Evolutionary conservation across 2,113 vertebrate species (phyloP).

Genomic region (Epinephelus lanceolatus): DNA sequence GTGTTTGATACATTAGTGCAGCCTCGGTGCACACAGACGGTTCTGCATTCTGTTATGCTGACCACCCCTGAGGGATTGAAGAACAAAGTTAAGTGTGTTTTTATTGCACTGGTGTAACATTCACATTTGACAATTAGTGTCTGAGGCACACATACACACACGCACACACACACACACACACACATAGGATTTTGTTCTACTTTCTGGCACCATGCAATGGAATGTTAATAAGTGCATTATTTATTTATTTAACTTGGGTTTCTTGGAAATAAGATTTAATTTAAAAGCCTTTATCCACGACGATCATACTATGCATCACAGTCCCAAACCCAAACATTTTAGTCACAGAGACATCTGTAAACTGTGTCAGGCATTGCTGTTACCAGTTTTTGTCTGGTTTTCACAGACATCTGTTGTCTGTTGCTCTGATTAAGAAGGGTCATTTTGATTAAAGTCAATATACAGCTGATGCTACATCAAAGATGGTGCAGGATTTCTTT

Average conservation of each 20-base stretch:
- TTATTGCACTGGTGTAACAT: slow-evolving; percentile 22
- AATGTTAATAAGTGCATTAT: background rate
- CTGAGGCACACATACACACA: background rate
- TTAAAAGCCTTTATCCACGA: background rate
- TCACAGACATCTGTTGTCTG: background rate
- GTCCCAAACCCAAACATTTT: background rate
- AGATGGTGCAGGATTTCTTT: background rate
- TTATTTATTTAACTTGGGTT: background rate
- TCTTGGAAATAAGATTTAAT: background rate
- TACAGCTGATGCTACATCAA: background rate
- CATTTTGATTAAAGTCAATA: background rate
- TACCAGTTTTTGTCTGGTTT: too few relatives aligned
- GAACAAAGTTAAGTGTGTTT: slow-evolving; percentile 52
- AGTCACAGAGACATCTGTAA: background rate
- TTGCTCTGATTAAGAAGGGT: background rate
- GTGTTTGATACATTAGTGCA: slow-evolving; percentile 82
- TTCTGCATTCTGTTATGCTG: slow-evolving; percentile 60
- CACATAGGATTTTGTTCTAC: background rate
- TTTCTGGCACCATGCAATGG: background rate
- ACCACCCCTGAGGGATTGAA: slow-evolving; percentile 43
- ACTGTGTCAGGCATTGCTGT: background rate
- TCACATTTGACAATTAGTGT: slow-evolving; percentile 35
- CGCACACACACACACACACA: background rate
- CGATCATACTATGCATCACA: background rate
- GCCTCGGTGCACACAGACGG: slow-evolving; percentile 69